Evolutionary conservation across 2,888 invertebrate species (phyloP).

Genomic region (Apamea crenata): DNA sequence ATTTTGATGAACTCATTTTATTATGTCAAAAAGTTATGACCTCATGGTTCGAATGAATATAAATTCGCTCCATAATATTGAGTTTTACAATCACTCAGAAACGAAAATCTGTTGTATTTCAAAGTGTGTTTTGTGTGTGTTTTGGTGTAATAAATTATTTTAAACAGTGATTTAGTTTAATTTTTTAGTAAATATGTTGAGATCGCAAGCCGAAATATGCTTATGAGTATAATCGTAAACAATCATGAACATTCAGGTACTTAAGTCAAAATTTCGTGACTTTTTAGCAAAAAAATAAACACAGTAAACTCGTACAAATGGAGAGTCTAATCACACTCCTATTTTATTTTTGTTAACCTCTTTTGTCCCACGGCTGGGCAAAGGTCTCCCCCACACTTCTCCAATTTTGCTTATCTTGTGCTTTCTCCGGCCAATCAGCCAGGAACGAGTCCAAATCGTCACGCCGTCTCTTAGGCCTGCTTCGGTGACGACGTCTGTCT

Average conservation of each 20-base stretch:
- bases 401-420: too few relatives aligned
- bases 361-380: too few relatives aligned
- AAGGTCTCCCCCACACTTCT: too few relatives aligned
- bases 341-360: too few relatives aligned
- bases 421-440: too few relatives aligned
- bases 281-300: background rate
- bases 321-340: background rate
- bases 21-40: background rate
- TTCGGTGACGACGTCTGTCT: too few relatives aligned
- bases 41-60: background rate
- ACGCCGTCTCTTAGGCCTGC: too few relatives aligned
- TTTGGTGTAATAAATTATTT: background rate
- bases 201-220: background rate
- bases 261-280: background rate
- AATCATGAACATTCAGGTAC: background rate
- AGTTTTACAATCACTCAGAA: background rate
- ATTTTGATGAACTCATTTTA: background rate
- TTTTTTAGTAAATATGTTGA: background rate
- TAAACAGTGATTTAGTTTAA: background rate
- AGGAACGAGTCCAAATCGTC: too few relatives aligned
- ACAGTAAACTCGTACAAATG: background rate
- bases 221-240: background rate
- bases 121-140: constrained; percentile 15
- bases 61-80: background rate
- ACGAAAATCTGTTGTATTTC: constrained; percentile 6